Evolutionary conservation across 2,888 invertebrate genomes (phyloP), one percentile per base, ranked within the genome.

Genomic region (Piscicola geometra): DNA sequence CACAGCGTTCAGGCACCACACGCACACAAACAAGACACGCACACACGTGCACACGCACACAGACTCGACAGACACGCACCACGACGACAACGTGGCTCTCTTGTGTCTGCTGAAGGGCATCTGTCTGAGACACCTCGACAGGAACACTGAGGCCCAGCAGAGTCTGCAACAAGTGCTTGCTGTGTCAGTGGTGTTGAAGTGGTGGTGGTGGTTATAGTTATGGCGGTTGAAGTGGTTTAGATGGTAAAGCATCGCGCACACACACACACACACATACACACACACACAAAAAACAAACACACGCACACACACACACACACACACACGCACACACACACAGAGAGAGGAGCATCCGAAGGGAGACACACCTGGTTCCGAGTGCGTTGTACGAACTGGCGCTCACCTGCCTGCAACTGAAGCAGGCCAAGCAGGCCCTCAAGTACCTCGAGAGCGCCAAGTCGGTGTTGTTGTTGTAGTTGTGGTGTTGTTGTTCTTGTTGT

Each of bases 341-440:
- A 79, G 85, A 86, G 78, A 84, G 84, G 76, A 81, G 89, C 71
- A 89, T 96, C 77, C 90, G 91, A 77, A 91, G 92, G 79, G 94
- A 96, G 84, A 88, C 88, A 0, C 94, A 92, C 86, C 86, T 97
- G 75, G 87, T 93, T 25, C 95, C 96, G 0, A 95, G 92, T 85
- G 90, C 94, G 1, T 88, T 90, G 71, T 91, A 92, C 21, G 96
- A 97, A 85, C 88, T 94, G 81, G 95, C 92, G 0, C 88, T 93
- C 82, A 88, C 94, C 76, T 25, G 18, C 41, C 30, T 76, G 18
- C 9, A 36, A 1, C 33, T n/a, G 1, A 35, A 21, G 18, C 66
- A 35, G 2, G n/a, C 1, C 21, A 47, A 72, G 25, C 50, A 71
- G 32, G 76, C 77, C 30, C 47, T 67, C 33, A 67, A 68, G 33